Evolutionary conservation across 2,888 invertebrate species (phyloP).

Genomic region (Tipula helvola): DNA sequence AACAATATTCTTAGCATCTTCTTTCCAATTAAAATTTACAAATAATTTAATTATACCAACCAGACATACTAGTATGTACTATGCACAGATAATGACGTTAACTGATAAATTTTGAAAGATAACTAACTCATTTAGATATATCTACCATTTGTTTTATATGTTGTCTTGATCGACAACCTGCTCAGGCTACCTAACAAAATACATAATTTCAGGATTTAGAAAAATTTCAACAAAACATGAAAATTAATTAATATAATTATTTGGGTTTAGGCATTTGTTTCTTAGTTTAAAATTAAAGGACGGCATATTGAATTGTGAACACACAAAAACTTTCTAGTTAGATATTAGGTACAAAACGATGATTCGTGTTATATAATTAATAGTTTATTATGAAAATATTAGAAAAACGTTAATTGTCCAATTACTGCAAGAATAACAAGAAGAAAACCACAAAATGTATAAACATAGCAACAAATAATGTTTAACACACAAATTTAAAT

Average conservation of each 20-base stretch:
- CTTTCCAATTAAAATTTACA: not conserved
- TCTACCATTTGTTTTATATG: not conserved
- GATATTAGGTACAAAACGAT: not conserved
- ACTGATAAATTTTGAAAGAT: not conserved
- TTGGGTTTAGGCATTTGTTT: not conserved
- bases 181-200: not conserved
- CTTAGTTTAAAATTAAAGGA: not conserved
- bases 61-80: not conserved
- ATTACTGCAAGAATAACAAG: not conserved
- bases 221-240: not conserved
- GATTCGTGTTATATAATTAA: not conserved
- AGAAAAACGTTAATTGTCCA: not conserved
- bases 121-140: not conserved
- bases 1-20: not conserved
- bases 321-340: too few species aligned
- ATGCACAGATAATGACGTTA: not conserved
- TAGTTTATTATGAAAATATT: not conserved
- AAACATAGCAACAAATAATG: not conserved
- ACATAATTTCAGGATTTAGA: not conserved
- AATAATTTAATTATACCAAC: not conserved
- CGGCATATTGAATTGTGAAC: not conserved
- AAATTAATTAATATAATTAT: not conserved
- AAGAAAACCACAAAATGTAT: not conserved
- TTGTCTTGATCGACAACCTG: not conserved
- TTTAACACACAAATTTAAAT: slow-evolving; percentile 5